Evolutionary conservation across 2,797 vertebrate genomes (phyloP).

Genomic region (Cirrhinus mrigala): DNA sequence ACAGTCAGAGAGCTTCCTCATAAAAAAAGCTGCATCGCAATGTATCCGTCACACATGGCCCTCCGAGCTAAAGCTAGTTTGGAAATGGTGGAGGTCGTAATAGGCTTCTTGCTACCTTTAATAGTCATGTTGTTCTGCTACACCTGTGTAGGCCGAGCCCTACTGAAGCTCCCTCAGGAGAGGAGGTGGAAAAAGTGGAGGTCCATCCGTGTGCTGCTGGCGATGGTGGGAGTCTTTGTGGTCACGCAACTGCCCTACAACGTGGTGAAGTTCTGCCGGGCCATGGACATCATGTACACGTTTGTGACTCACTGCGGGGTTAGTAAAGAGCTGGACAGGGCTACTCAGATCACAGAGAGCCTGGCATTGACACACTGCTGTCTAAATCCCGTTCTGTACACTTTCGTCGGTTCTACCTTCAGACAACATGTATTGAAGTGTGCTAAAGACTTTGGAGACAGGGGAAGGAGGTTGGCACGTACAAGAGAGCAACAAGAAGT

Average conservation of each 20-base stretch:
- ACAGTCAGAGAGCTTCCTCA: slow-evolving; percentile 73
- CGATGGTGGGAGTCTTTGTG: slow-evolving; percentile 85
- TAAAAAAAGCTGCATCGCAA: slow-evolving; percentile 77
- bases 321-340: slow-evolving; percentile 86
- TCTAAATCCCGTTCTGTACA: slow-evolving; percentile 91
- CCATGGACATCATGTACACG: slow-evolving; percentile 83
- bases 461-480: slow-evolving; percentile 48
- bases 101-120: slow-evolving; percentile 89
- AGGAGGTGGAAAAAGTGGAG: slow-evolving; percentile 77
- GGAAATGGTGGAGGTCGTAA: slow-evolving; percentile 85
- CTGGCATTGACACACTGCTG: slow-evolving; percentile 90
- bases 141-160: slow-evolving; percentile 73
- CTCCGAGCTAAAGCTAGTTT: slow-evolving; percentile 78
- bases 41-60: slow-evolving; percentile 78
- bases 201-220: slow-evolving; percentile 84
- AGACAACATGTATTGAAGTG: slow-evolving; percentile 82
- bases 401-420: slow-evolving; percentile 88
- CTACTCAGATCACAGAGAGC: slow-evolving; percentile 85
- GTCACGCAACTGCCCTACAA: slow-evolving; percentile 93
- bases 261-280: slow-evolving; percentile 83
- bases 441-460: slow-evolving; percentile 78
- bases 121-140: slow-evolving; percentile 89
- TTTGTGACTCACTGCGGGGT: slow-evolving; percentile 82
- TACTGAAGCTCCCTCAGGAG: slow-evolving; percentile 76
- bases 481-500: slow-evolving; percentile 62